Conservation (phyloP, 2,113 vertebrate species). For the Boleophthalmus pectinirostris region DNA sequence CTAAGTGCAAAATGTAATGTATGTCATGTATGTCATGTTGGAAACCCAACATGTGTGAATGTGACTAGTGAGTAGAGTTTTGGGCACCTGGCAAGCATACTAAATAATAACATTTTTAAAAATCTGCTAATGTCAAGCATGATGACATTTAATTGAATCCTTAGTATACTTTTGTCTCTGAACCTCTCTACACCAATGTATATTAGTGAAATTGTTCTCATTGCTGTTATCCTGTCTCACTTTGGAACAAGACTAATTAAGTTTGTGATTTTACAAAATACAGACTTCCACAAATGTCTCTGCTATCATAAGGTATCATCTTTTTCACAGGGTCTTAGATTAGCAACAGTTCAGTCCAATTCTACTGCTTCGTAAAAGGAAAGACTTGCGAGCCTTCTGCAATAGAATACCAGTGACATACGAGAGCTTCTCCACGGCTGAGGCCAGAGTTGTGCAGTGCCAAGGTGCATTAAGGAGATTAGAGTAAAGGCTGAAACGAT, state of each 20-base stretch:
- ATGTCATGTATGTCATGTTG: no score
- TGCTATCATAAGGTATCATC: constrained; percentile 46
- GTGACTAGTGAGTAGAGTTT: no score
- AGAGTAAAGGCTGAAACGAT: constrained; percentile 64
- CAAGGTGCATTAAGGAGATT: constrained; percentile 70
- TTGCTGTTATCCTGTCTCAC: constrained; percentile 38
- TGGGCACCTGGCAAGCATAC: no score
- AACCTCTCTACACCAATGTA: constrained; percentile 18
- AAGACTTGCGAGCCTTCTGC: constrained; percentile 66
- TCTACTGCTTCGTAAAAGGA: constrained; percentile 69
- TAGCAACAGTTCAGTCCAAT: constrained; percentile 57
- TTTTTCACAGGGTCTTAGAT: constrained; percentile 65
- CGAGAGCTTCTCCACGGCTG: constrained; percentile 73
- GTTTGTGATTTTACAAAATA: constrained; percentile 44
- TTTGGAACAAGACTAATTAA: constrained; percentile 55
- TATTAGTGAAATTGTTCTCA: constrained; percentile 40
- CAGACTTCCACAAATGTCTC: constrained; percentile 18
- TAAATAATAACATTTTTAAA: neutral
- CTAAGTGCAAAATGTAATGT: no score
- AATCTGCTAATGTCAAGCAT: neutral
- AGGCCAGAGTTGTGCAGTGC: constrained; percentile 64
- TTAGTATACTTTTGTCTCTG: constrained; percentile 15
- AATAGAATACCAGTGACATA: constrained; percentile 65
- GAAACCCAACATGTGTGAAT: no score
- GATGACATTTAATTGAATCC: neutral